Percentiles rank a stretch among this genome's conserved stretches.
These are phyloP conservation scores for Xylota sylvarum DNA, from an alignment of 2,888 invertebrate species.

Conservation along the genomic window DNA sequence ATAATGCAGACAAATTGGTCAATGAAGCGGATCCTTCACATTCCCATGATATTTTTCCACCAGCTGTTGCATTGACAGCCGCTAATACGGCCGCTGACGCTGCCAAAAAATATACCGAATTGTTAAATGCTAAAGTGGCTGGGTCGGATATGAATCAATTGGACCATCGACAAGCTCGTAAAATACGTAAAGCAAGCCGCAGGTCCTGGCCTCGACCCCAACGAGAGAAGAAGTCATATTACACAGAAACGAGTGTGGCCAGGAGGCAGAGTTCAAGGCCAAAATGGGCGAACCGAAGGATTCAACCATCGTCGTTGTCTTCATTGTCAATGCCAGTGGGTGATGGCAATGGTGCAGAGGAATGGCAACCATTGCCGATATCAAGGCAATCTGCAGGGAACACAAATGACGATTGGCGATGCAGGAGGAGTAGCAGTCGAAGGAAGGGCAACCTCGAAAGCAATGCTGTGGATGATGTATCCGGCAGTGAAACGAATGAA, in stretches of 20 bases:
- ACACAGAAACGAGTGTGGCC: background rate
- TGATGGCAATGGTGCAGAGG: background rate
- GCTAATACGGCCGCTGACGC: background rate
- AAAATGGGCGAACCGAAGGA: background rate
- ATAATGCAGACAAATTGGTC: slow-evolving; percentile 52
- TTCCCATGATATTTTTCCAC: background rate
- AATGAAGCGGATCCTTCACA: slow-evolving; percentile 4
- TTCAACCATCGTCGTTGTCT: slow-evolving; percentile 21
- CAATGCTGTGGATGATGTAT: slow-evolving; percentile 19
- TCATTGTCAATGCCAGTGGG: slow-evolving; percentile 25
- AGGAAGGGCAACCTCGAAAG: background rate
- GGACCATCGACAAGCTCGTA: slow-evolving; percentile 50
- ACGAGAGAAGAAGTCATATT: slow-evolving; percentile 11
- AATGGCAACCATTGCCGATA: slow-evolving; percentile 29
- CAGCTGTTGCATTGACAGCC: slow-evolving; percentile 55
- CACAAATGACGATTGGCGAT: slow-evolving; percentile 5
- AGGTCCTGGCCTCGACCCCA: slow-evolving; percentile 10
- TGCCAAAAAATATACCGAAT: slow-evolving; percentile 35
- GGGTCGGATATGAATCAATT: slow-evolving; percentile 45
- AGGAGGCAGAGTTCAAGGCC: slow-evolving; percentile 48
- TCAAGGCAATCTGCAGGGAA: slow-evolving; percentile 24
- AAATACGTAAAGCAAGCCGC: slow-evolving; percentile 31
- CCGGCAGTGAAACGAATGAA: slow-evolving; percentile 25
- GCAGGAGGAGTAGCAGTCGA: background rate
- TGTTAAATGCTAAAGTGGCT: slow-evolving; percentile 52